Evolutionary conservation across 92 coral and sea anemone species (phyloP).

Genomic region (Palythoa caribaeorum): DNA sequence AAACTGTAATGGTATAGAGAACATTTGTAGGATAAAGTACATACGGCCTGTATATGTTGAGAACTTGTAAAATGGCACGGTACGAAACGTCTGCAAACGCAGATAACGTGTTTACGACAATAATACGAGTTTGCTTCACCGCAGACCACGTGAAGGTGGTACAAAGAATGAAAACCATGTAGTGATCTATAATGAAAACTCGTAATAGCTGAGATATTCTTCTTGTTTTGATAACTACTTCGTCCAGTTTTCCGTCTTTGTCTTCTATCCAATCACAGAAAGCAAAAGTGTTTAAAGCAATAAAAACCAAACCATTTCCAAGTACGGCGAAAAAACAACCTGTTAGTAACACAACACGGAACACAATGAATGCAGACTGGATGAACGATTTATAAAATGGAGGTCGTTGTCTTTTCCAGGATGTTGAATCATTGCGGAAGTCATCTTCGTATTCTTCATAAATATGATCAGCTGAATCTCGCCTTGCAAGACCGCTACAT

Average conservation of each 20-base stretch:
- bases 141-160: slow-evolving; percentile 8
- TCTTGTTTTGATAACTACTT: not conserved
- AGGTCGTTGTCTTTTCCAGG: slow-evolving; percentile 30
- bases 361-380: not conserved
- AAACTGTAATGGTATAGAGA: not conserved
- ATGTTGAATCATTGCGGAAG: not conserved
- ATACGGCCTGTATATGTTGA: not conserved
- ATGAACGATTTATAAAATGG: not conserved
- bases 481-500: not conserved
- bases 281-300: not conserved
- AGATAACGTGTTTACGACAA: not conserved
- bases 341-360: slow-evolving; percentile 5
- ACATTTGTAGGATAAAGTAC: not conserved
- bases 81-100: not conserved
- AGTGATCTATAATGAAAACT: not conserved
- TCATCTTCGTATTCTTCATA: slow-evolving; percentile 13
- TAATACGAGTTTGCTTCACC: not conserved
- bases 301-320: not conserved
- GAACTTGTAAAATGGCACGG: not conserved
- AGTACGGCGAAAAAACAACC: not conserved
- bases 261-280: slow-evolving; percentile 11
- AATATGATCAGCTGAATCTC: not conserved
- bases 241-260: not conserved
- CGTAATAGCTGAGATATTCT: not conserved
- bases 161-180: slow-evolving; percentile 7